phyloP scores from a whole-genome alignment of 2,888 invertebrate species.

The Ennomos quercinarius region DNA sequence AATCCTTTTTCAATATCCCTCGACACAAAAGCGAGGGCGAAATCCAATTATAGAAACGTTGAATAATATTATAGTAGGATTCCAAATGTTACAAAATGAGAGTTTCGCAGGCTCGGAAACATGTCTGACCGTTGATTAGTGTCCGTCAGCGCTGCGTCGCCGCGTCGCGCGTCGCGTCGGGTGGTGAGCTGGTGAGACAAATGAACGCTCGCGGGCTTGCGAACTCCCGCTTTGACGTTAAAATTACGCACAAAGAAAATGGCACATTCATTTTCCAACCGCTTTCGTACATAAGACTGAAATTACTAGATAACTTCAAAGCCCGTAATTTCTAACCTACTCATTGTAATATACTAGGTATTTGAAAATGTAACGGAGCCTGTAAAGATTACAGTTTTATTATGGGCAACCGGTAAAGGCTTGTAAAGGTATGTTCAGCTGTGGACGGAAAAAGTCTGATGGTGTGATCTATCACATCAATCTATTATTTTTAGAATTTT shows the following conservation, averaged over 20 bases:
- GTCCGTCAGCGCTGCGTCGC: conserved; percentile 51
- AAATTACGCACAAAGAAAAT: conserved; percentile 62
- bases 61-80: conserved; percentile 2
- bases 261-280: conserved; percentile 48
- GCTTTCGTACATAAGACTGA: conserved; percentile 24
- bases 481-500: no score
- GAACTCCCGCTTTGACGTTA: conserved; percentile 46
- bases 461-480: no score
- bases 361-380: no score
- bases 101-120: conserved; percentile 8
- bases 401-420: no score
- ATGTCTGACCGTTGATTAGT: conserved; percentile 51
- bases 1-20: conserved; percentile 17
- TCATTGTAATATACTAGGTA: no score
- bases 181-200: conserved; percentile 52
- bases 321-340: conserved; percentile 2
- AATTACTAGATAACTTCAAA: conserved; percentile 23
- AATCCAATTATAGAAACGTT: conserved; percentile 18
- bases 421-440: no score
- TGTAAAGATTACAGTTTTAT: no score
- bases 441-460: no score
- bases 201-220: conserved; percentile 45
- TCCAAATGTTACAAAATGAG: not conserved
- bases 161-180: no score
- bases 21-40: conserved; percentile 17